Evolutionary conservation across 2,797 vertebrate genomes (phyloP).

Genomic region (Mormyrus hasselquistii): DNA sequence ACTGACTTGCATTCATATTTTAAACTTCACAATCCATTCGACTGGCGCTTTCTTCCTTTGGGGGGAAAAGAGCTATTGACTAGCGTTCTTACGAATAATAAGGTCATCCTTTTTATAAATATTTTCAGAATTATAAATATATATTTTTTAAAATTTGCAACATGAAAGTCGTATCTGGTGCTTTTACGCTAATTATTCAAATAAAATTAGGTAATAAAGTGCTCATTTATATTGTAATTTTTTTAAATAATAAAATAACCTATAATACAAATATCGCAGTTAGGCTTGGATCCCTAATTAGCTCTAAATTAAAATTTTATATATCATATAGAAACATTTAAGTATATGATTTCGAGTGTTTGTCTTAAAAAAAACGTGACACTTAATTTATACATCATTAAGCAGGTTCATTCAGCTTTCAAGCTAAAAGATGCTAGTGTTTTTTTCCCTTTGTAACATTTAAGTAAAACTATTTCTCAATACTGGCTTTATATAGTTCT

Average conservation of each 20-base stretch:
- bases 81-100: not conserved
- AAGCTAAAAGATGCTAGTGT: not conserved
- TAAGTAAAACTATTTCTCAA: not conserved
- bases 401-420: not conserved
- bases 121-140: not conserved
- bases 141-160: not conserved
- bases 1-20: not conserved
- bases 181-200: not conserved
- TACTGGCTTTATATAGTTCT: not conserved
- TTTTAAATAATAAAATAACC: not conserved
- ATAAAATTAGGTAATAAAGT: not conserved
- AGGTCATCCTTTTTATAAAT: not conserved
- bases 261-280: not conserved
- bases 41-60: not conserved
- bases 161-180: not conserved
- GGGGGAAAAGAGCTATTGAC: not conserved
- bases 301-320: not conserved
- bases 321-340: not conserved
- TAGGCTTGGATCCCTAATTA: not conserved
- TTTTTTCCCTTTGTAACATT: not conserved
- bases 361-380: not conserved
- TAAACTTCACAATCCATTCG: conserved; percentile 4
- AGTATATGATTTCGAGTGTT: not conserved
- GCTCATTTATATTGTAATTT: not conserved
- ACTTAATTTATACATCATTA: not conserved